Conservation (phyloP, 2,113 vertebrate species). For the Callipepla squamata region DNA sequence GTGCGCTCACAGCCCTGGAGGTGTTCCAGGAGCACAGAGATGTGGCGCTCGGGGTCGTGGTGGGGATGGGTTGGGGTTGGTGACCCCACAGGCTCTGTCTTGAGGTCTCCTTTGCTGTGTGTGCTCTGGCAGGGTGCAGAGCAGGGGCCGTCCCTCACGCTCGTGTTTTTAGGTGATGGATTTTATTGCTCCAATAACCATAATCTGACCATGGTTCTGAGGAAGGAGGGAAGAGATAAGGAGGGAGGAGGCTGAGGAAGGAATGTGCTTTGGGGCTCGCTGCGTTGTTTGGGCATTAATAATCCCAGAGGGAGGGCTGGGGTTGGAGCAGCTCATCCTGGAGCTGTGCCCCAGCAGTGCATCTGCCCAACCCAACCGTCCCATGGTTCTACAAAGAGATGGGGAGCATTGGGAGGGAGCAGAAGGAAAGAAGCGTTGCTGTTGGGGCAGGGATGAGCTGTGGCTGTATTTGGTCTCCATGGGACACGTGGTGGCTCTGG, state of each 20-base stretch:
- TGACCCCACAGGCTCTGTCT: neutral
- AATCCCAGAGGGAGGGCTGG: neutral
- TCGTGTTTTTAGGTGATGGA: slow-evolving; percentile 2
- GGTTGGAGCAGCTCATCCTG: neutral
- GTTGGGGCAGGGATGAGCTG: neutral
- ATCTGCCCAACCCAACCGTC: neutral
- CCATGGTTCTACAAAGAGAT: no score
- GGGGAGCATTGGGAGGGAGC: neutral
- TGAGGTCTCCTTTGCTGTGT: neutral
- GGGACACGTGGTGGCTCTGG: rapidly evolving
- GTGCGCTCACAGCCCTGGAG: no score
- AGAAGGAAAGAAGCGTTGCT: neutral
- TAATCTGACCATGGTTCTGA: slow-evolving; percentile 6
- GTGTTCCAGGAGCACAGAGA: no score
- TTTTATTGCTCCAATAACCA: slow-evolving; percentile 57
- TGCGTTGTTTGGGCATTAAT: neutral
- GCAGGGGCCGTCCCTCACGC: neutral
- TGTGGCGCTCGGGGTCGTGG: no score
- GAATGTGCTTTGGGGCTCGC: slow-evolving; percentile 45
- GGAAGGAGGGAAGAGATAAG: slow-evolving; percentile 44
- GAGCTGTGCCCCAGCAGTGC: neutral
- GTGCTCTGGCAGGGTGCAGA: neutral
- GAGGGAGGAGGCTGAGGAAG: slow-evolving; percentile 54
- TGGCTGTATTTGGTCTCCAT: rapidly evolving
- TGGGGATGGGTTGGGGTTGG: no score